phyloP scores from a whole-genome alignment of 1,140 invertebrate species.

The Thaumatotibia leucotreta region DNA sequence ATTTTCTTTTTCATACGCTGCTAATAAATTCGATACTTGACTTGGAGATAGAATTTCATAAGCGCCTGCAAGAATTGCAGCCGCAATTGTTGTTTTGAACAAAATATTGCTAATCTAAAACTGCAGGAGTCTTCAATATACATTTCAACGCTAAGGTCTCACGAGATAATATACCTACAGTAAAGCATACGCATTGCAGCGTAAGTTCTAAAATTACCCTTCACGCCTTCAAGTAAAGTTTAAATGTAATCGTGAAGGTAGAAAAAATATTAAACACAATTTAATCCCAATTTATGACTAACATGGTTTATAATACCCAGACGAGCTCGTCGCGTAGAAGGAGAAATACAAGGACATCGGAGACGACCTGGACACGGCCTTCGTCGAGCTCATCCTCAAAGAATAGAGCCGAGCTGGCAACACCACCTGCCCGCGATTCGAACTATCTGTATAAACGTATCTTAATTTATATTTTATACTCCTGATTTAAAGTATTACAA shows the following conservation, averaged over 20 bases:
- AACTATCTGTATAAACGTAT: constrained; percentile 58
- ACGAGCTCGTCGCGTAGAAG: constrained; percentile 99
- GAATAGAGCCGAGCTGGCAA: constrained; percentile 48
- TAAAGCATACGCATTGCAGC: too few relatives aligned
- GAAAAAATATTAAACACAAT: not conserved
- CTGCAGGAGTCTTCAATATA: not conserved
- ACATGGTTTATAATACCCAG: constrained; percentile 78
- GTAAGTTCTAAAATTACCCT: not conserved
- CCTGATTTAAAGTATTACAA: constrained; percentile 65
- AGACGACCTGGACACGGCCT: constrained; percentile 98
- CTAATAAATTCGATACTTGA: constrained; percentile 48
- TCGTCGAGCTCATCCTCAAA: constrained; percentile 94
- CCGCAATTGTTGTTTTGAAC: not conserved
- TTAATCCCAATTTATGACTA: not conserved
- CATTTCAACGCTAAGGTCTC: not conserved
- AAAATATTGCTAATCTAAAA: not conserved
- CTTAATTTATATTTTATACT: constrained; percentile 68
- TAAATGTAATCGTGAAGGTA: not conserved
- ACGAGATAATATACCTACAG: not conserved
- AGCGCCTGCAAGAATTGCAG: constrained; percentile 3
- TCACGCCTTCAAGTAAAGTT: not conserved
- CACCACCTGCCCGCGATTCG: constrained; percentile 48
- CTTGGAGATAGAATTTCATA: constrained; percentile 45
- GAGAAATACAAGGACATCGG: constrained; percentile 99
- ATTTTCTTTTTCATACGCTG: constrained; percentile 36